Conservation (phyloP, 1,140 invertebrate genomes). For the Diorhabda sublineata region DNA sequence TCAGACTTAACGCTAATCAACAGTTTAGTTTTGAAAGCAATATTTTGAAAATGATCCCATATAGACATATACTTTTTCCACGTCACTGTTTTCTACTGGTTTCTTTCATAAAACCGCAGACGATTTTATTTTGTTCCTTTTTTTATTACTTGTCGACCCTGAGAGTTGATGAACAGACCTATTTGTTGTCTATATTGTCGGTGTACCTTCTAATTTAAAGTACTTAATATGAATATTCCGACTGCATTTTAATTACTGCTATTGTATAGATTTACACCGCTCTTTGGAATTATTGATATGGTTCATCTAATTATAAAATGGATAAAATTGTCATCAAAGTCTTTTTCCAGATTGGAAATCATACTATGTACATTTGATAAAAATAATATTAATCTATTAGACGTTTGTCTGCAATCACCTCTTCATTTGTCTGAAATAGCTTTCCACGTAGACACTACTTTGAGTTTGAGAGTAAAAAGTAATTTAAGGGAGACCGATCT, state of each 20-base stretch:
- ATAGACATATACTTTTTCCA: neutral
- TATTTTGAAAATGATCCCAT: neutral
- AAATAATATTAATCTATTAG: no score
- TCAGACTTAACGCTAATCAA: neutral
- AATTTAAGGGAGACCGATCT: no score
- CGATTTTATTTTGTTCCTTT: neutral
- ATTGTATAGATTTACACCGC: neutral
- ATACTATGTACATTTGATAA: no score
- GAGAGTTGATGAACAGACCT: neutral
- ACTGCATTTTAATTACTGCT: neutral
- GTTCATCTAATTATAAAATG: no score
- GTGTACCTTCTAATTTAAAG: neutral
- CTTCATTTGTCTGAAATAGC: no score
- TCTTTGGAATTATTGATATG: neutral
- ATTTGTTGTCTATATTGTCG: slow-evolving; percentile 1
- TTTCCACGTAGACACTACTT: no score
- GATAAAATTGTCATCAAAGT: no score
- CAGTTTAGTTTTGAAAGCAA: neutral
- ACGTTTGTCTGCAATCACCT: no score
- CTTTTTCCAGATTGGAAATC: no score
- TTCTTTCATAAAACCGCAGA: neutral
- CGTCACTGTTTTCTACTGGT: neutral
- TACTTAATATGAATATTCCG: neutral
- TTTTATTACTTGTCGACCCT: neutral
- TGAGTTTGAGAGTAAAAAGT: no score